Base-by-base conservation (phyloP, 1,140 invertebrate species). In the Pachypeltis micranthus region DNA sequence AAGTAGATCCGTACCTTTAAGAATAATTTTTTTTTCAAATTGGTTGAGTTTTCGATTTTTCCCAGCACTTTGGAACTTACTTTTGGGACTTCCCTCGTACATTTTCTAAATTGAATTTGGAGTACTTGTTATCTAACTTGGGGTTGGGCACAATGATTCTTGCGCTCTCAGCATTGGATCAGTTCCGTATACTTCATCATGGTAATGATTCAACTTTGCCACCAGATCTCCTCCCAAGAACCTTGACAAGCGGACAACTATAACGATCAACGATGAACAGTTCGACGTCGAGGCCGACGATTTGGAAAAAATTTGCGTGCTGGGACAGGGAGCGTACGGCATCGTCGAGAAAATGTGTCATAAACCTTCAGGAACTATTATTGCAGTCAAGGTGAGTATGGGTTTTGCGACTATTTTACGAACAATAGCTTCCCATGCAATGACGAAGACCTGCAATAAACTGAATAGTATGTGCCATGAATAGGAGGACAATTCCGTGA, bases 281-380 rank as follows among this genome's bases (percentile, higher is more conserved):
- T 92, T 93, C 74, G 86, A 86, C 67, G 91, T 97, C 16, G 89
- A 91, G 75, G 90, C 91, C n/a, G 89, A 91, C 79, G 90, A 91
- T 74, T 78, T 92, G 67, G 87, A 87, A 70, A 88, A 85, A 73
- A 85, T 90, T 61, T 87, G 88, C 72, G 89, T 95, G 74, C 81
- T 98, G 65, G 96, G 95, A 2, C 83, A 91, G 67, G 96, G 95
- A 12, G 93, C 93, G 14, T 98, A 96, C 80, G 94, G 95, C 2
- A 86, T 94, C 73, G 95, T 98, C 2, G 90, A 96, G 70, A 96
- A 96, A 79, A 96, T 98, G 91, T 78, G 83, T 61, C 95, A 98
- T 73, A 85, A 86, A 70, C 86, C 86, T 65, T 92, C 88, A 69
- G 83, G 85, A 59, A 91, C 90, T 61, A 85, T 91, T 55, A 92